Evolutionary conservation across 2,888 invertebrate species (phyloP).

Genomic region (Aspidapion aeneum): DNA sequence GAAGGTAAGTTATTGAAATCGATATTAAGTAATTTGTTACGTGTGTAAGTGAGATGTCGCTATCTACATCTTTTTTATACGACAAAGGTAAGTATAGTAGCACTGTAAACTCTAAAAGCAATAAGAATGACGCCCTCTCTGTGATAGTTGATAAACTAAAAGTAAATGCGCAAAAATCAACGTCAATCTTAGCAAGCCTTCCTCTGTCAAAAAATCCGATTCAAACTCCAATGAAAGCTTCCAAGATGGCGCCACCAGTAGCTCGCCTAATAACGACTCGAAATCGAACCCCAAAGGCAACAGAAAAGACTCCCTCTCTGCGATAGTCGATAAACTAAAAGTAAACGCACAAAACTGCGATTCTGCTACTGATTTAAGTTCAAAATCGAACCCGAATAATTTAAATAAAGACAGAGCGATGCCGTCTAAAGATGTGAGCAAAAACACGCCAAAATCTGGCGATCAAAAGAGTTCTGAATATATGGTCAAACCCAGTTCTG

Average conservation of each 20-base stretch:
- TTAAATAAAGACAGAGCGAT: constrained; percentile 39
- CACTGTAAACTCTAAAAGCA: no score
- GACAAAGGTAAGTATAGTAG: no score
- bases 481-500: constrained; percentile 87
- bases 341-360: constrained; percentile 72
- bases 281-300: constrained; percentile 43
- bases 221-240: constrained; percentile 40
- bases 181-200: constrained; percentile 51
- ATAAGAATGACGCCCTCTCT: no score
- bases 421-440: constrained; percentile 32
- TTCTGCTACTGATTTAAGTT: constrained; percentile 52
- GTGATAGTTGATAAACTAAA: constrained; percentile 81
- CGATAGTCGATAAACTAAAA: constrained; percentile 78
- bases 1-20: no score
- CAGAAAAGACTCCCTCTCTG: constrained; percentile 72
- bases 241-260: constrained; percentile 1
- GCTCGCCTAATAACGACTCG: neutral
- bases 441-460: no score
- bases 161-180: constrained; percentile 56
- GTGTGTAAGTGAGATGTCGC: neutral
- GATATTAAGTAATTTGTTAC: constrained; percentile 54
- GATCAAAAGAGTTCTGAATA: constrained; percentile 74
- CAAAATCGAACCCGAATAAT: constrained; percentile 34
- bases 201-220: constrained; percentile 67
- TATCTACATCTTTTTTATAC: no score